Base-by-base conservation (phyloP, 1,140 invertebrate genomes). In the Subanguina moxae region DNA sequence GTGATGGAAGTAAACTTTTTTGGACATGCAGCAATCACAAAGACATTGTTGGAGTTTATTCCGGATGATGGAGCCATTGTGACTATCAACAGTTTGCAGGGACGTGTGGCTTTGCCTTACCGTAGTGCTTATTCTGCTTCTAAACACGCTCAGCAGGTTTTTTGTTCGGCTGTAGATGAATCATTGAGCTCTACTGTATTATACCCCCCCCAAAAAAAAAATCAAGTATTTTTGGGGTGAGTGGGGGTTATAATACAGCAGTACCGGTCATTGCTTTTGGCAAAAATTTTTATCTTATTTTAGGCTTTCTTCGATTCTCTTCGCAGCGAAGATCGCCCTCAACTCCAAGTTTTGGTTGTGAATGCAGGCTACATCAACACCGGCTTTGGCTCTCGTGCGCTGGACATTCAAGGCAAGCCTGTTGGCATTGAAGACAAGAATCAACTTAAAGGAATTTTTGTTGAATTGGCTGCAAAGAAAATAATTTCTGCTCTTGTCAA, bases 1-100 rank as follows among this genome's bases (percentile, higher is more conserved):
- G 86, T 97, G 23, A 38, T 69, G 8, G 82, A 88, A 28, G 88
- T 94, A 1, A 97, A 97, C 85, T 96, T 93, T 84, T 93, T 96
- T 86, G 92, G 92, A 28, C 88, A 91, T 75, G 87, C 95, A 66
- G 90, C 89, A 48, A 83, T 96, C 8, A 92, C 91, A 1, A 94
- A 93, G 90, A 57, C 90, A 90, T 13, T 87, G 85, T 19, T 95
- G 95, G 92, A 84, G n/a, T 92, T 1, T 85, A 90, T 79, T 84
- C 87, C 70, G 86, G 87, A 76, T 38, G 86, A 84, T 78, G 94
- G 93, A 0, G 89, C 91, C 76, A 89, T 97, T 76, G 89, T 95
- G 38, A 90, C 88, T 74, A 86, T 96, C n/a, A 92, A 92, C 83
- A 94, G 92, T 73, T 86, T 97, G 1, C 94, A 97, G 86, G 92